Evolutionary conservation across 2,113 vertebrate species (phyloP), one percentile per base, ranked within the genome.

Genomic region (Balaeniceps rex): DNA sequence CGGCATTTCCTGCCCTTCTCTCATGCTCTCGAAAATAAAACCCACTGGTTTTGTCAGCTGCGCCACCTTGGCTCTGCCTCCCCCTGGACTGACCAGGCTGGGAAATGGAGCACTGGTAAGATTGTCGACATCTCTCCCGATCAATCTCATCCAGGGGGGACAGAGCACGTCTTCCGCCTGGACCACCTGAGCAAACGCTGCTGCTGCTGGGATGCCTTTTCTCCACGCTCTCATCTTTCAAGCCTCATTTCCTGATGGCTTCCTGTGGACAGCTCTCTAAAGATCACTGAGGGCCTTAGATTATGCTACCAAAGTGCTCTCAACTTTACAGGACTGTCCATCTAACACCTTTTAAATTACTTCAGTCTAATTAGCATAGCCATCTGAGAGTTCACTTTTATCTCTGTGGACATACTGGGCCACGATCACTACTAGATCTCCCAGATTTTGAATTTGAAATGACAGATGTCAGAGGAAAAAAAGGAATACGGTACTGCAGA

Each of bases 91-190:
- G 49, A 11, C 18, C 14, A 6, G 31, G 1, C 46, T n/a, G 64
- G 34, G 24, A 36, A 25, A 51, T 0, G 3, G 44, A 54, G 23
- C 2, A 2, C 21, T 11, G 64, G 4, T 11, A 14, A 17, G 14
- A 14, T 0, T 3, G 17, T 8, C 5, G 3, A 6, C 34, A 17
- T 26, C 55, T 42, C 55, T 36, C 19, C 18, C 1, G 11, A 18
- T 19, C n/a, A 4, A 4, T 19, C 57, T 14, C n/a, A 25, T 11
- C 58, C 4, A 23, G 40, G 19, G 12, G 33, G 11, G 7, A 19
- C 25, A 42, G 33, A 5, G 7, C 33, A 11, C 38, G 44, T 47
- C 44, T 38, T 42, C n/a, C 0, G 0, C 1, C 1, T 2, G 34
- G 63, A 36, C 12, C 29, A 26, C 42, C 34, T 3, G 2, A 26